Evolutionary conservation across 1,140 invertebrate genomes (phyloP).

Genomic region (Copidosoma floridanum): DNA sequence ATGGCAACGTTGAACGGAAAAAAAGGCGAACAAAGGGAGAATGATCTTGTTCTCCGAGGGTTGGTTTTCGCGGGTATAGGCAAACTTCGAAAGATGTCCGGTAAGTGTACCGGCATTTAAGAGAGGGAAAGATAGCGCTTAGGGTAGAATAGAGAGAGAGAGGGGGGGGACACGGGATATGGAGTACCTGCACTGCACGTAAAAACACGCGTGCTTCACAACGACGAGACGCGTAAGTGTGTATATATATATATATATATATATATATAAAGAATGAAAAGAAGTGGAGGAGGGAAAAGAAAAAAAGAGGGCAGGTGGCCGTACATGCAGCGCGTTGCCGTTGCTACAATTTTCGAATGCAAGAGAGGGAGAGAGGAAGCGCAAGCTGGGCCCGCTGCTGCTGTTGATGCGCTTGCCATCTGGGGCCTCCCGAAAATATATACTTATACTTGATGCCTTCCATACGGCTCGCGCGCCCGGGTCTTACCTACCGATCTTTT

Average conservation of each 20-base stretch:
- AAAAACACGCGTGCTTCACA: constrained; percentile 18
- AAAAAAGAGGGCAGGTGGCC: constrained; percentile 35
- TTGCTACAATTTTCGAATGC: constrained; percentile 41
- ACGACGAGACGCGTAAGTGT: no score
- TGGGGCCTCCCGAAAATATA: constrained; percentile 17
- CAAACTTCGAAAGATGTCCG: no score
- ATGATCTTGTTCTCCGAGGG: no score
- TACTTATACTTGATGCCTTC: no score
- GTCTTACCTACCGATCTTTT: no score
- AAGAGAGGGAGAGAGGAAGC: constrained; percentile 5
- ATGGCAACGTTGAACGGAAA: no score
- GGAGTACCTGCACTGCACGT: neutral
- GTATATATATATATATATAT: no score
- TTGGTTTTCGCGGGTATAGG: no score
- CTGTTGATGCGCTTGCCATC: constrained; percentile 22
- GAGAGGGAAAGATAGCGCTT: constrained; percentile 22
- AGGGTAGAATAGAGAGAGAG: neutral
- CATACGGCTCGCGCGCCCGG: constrained; percentile 10
- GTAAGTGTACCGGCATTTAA: no score
- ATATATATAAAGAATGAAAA: no score
- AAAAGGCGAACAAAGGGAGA: no score
- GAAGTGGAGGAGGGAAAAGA: constrained; percentile 43
- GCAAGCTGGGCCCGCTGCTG: constrained; percentile 5
- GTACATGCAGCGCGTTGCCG: no score
- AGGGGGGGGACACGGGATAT: neutral